Evolutionary conservation across 2,113 vertebrate genomes (phyloP), one percentile per base, ranked within the genome.

Genomic region (Oreochromis aureus): DNA sequence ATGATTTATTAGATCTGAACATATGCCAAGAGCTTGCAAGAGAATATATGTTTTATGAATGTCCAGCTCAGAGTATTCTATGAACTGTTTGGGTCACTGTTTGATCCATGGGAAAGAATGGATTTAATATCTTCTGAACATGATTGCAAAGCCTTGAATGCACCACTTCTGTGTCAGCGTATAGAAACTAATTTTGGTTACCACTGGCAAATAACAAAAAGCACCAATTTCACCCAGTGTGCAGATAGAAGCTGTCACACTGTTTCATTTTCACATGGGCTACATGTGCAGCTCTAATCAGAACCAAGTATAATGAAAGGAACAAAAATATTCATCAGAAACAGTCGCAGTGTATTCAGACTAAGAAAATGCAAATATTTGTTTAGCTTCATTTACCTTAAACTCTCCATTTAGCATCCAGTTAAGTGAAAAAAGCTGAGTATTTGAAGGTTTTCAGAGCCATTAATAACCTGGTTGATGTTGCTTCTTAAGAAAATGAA

Each of bases 31-130:
- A 94, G 95, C 91, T 79, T 93, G 93, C 93, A 55, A 86, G 89
- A 87, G 92, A 94, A 94, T 91, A 73, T 91, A 96, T 96, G 95
- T 96, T 96, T 96, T 96, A 96, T 97, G 94, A 96, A 96, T 94
- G 93, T 93, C 84, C 89, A 85, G 92, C 93, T 93, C 85, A 22
- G 90, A 94, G 86, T 91, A 87, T 95, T 95, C 96, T 95, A 96
- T 96, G 95, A 97, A 95, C 94, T 94, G 92, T 85, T 83, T 78
- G 91, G 95, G 92, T 95, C 92, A 92, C 90, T 95, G 92, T 92
- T 94, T 95, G 94, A 96, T 95, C 91, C 92, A 84, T 91, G 92
- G 92, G 87, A 89, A 89, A 92, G 90, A 85, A 89, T 92, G 90
- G 91, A 89, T 89, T 93, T 92, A 87, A 92, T 90, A 95, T 92